Percentiles rank a stretch among this genome's conserved stretches.
Evolutionary conservation across 2,888 invertebrate genomes (phyloP).

Genomic region (Ophion ellenae): DNA sequence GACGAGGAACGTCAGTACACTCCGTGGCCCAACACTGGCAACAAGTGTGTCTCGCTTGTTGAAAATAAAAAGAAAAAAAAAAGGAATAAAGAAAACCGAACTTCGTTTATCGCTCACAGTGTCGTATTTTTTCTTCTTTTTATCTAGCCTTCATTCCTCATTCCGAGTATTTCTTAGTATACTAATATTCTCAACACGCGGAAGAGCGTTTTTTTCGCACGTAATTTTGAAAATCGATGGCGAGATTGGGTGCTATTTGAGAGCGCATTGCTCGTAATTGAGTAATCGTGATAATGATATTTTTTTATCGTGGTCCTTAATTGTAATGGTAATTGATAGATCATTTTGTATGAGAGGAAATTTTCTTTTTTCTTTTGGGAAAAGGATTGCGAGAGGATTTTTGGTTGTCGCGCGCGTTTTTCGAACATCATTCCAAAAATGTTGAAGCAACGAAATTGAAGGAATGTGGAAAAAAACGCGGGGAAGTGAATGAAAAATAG

Average conservation of each 20-base stretch:
- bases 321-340: background rate
- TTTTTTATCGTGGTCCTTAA: background rate
- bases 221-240: background rate
- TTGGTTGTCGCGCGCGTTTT: background rate
- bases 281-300: background rate
- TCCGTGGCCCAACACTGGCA: conserved; percentile 61
- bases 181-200: background rate
- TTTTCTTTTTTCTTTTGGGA: too few species aligned
- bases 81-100: background rate
- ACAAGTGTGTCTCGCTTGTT: conserved; percentile 45
- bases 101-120: conserved; percentile 12
- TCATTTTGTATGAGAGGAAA: background rate
- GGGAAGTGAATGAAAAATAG: background rate
- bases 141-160: conserved; percentile 8
- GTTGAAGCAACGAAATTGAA: background rate
- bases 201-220: background rate
- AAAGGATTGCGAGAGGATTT: background rate
- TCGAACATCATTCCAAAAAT: background rate
- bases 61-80: conserved; percentile 8
- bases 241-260: background rate
- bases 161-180: background rate
- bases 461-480: background rate
- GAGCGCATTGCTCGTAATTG: too few species aligned
- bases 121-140: conserved; percentile 27
- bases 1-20: conserved; percentile 69